These are phyloP conservation scores for Rambutsinella grinnellia DNA, from an alignment of 2,888 invertebrate species.

Conservation along the genomic window DNA sequence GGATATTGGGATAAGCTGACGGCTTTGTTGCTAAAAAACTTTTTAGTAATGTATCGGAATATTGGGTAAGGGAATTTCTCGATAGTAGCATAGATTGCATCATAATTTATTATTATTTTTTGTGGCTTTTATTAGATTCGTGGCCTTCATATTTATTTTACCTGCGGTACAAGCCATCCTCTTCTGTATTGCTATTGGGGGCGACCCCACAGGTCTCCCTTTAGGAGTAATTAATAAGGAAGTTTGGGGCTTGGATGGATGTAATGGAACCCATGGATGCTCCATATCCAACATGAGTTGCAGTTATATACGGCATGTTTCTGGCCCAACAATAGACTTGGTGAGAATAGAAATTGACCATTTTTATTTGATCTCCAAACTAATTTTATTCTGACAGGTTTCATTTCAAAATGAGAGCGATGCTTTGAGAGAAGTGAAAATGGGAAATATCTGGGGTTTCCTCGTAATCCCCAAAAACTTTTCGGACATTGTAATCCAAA, in stretches of 20 bases:
- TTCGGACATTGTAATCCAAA: constrained; percentile 85
- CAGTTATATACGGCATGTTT: constrained; percentile 82
- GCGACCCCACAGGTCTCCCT: constrained; percentile 85
- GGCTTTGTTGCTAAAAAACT: constrained; percentile 88
- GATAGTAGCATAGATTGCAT: too few species aligned
- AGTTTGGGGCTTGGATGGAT: constrained; percentile 70
- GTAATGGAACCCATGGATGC: constrained; percentile 76
- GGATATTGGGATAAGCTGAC: constrained; percentile 67
- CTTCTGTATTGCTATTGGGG: constrained; percentile 91
- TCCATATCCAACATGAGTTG: constrained; percentile 82
- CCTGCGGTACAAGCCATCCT: constrained; percentile 96
- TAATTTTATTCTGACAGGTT: constrained; percentile 16
- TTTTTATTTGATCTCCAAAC: background rate
- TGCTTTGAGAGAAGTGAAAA: constrained; percentile 80
- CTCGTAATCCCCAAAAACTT: constrained; percentile 91
- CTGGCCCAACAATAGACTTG: constrained; percentile 78
- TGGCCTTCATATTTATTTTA: constrained; percentile 92
- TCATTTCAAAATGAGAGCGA: constrained; percentile 68
- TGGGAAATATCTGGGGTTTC: constrained; percentile 89
- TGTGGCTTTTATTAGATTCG: constrained; percentile 79
- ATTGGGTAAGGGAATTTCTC: constrained; percentile 77
- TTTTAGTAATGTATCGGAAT: constrained; percentile 91
- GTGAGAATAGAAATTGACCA: constrained; percentile 71
- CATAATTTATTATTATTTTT: too few species aligned
- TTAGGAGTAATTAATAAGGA: constrained; percentile 89